These are phyloP conservation scores for Lutjanus campechanus DNA, from an alignment of 2,797 vertebrate species.

Conservation along the genomic window DNA sequence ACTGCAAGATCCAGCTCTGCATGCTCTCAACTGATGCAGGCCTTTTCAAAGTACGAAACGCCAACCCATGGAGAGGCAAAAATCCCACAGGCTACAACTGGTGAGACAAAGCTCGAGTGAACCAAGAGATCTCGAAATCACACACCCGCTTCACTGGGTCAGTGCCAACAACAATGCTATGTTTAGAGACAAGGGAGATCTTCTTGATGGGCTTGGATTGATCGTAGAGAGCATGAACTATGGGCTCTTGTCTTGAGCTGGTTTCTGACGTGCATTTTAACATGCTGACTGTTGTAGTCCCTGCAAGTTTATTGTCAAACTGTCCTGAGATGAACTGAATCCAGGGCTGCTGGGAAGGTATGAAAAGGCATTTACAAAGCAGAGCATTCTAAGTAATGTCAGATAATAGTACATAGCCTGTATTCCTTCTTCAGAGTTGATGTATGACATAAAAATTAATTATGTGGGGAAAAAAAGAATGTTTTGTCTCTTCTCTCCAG, in stretches of 20 bases:
- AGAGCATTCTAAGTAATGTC: neutral
- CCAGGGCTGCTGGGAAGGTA: neutral
- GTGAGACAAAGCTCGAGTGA: constrained; percentile 24
- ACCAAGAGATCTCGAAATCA: constrained; percentile 17
- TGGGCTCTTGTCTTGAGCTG: neutral
- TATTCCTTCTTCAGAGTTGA: neutral
- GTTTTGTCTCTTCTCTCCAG: neutral
- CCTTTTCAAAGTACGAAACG: constrained; percentile 15
- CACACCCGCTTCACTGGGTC: constrained; percentile 11
- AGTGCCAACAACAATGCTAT: constrained; percentile 10
- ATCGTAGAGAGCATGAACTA: neutral
- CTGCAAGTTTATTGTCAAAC: neutral
- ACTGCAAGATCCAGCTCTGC: neutral
- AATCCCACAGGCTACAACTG: constrained; percentile 10
- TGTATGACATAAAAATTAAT: neutral
- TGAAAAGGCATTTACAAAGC: neutral
- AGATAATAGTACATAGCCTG: neutral
- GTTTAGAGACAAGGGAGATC: constrained; percentile 33
- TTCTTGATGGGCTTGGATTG: constrained; percentile 13
- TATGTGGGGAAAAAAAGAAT: neutral
- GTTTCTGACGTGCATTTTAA: neutral
- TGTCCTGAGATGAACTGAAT: constrained; percentile 2
- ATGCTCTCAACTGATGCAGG: neutral
- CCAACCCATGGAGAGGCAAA: constrained; percentile 3
- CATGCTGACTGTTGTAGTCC: neutral